phyloP scores from a whole-genome alignment of 2,888 invertebrate genomes.

The Sthenelais limicola region DNA sequence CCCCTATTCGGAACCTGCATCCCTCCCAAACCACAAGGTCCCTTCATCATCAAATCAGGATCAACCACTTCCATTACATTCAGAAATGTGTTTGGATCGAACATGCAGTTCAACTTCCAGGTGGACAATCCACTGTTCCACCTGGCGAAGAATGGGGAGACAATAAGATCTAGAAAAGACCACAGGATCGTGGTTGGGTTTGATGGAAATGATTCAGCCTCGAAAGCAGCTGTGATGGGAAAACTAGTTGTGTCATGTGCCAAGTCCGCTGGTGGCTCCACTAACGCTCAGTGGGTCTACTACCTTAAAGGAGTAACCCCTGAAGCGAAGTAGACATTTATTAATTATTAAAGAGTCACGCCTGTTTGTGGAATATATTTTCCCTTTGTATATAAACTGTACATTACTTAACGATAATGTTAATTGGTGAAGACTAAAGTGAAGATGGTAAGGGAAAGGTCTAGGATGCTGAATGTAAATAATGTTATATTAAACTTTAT shows the following conservation, averaged over 20 bases:
- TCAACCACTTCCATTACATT: constrained; percentile 72
- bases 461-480: no score
- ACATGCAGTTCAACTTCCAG: constrained; percentile 70
- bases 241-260: constrained; percentile 71
- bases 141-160: constrained; percentile 70
- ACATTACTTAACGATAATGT: not conserved
- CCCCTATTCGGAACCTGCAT: constrained; percentile 74
- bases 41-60: constrained; percentile 72
- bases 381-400: not conserved
- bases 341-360: not conserved
- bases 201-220: constrained; percentile 68
- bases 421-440: not conserved
- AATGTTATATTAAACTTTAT: no score
- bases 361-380: not conserved
- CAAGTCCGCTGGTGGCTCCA: constrained; percentile 67
- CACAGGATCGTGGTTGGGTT: constrained; percentile 72
- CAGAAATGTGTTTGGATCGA: constrained; percentile 73
- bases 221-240: constrained; percentile 71
- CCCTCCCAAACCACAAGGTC: constrained; percentile 75
- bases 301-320: constrained; percentile 70
- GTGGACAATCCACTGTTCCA: constrained; percentile 74
- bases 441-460: no score
- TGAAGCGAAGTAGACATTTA: constrained; percentile 13
- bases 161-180: constrained; percentile 71
- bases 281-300: constrained; percentile 72